These are phyloP conservation scores for Trichomycterus rosablanca DNA, from an alignment of 2,113 vertebrate genomes.

Conservation along the genomic window DNA sequence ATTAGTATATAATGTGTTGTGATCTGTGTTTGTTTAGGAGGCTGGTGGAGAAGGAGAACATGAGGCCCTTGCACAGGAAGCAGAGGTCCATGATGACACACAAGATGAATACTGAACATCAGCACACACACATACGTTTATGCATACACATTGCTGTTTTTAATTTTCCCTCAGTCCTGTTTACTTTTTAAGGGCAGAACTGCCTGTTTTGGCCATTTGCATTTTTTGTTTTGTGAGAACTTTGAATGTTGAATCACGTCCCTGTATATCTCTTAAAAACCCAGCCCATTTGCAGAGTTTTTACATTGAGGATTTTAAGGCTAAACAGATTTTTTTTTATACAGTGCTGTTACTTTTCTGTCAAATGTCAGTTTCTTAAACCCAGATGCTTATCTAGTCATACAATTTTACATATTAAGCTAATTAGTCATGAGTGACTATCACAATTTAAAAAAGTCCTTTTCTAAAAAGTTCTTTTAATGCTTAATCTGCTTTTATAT, in stretches of 20 bases:
- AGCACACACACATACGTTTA: background rate
- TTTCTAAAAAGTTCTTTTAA: conserved; percentile 38
- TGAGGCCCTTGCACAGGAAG: conserved; percentile 80
- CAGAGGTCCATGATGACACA: conserved; percentile 77
- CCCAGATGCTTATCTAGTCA: conserved; percentile 29
- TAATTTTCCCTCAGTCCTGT: conserved; percentile 51
- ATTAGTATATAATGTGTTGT: background rate
- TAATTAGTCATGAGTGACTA: conserved; percentile 54
- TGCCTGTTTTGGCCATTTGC: conserved; percentile 27
- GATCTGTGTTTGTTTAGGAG: conserved; percentile 68
- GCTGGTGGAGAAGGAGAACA: conserved; percentile 82
- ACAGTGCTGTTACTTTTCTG: conserved; percentile 39
- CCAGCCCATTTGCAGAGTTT: conserved; percentile 58
- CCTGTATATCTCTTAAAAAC: background rate
- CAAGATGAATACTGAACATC: conserved; percentile 92
- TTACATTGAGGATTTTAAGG: conserved; percentile 61
- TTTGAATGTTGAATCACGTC: conserved; percentile 61
- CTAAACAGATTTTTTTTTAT: conserved; percentile 44
- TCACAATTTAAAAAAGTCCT: conserved; percentile 66
- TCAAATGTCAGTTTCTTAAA: conserved; percentile 44
- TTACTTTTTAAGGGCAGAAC: conserved; percentile 15
- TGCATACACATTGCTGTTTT: conserved; percentile 41
- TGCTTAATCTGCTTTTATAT: conserved; percentile 9
- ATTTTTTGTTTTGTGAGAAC: conserved; percentile 72
- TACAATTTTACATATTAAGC: conserved; percentile 57